These are phyloP conservation scores for Conomelus anceps DNA, from an alignment of 2,888 invertebrate genomes.

Conservation along the genomic window DNA sequence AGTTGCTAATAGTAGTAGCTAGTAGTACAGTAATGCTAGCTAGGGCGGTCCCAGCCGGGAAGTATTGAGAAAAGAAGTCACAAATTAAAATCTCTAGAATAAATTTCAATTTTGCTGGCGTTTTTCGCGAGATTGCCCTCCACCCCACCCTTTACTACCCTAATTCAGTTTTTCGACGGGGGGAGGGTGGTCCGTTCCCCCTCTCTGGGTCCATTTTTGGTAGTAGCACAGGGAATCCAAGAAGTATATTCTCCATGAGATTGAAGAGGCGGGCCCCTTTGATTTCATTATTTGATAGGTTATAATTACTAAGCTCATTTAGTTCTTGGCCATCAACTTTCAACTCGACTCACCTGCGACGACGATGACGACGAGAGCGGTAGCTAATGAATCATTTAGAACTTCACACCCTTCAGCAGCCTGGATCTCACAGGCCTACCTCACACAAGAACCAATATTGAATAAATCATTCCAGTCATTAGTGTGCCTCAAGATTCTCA, in stretches of 20 bases:
- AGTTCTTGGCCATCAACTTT: neutral
- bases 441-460: neutral
- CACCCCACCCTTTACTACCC: no score
- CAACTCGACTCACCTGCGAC: neutral
- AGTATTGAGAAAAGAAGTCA: no score
- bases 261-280: neutral
- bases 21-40: no score
- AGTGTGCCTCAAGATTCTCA: neutral
- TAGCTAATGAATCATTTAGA: neutral
- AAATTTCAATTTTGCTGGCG: no score
- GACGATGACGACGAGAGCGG: neutral
- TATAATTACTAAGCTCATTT: neutral
- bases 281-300: neutral
- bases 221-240: neutral
- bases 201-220: neutral
- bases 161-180: no score
- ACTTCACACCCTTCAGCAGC: neutral
- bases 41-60: no score
- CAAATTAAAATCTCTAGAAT: no score
- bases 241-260: neutral
- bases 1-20: no score
- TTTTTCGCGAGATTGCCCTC: no score
- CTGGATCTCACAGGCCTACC: neutral
- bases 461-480: neutral
- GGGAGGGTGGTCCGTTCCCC: no score